Conservation (phyloP, 2,888 invertebrate genomes). For the Synergus gifuensis region DNA sequence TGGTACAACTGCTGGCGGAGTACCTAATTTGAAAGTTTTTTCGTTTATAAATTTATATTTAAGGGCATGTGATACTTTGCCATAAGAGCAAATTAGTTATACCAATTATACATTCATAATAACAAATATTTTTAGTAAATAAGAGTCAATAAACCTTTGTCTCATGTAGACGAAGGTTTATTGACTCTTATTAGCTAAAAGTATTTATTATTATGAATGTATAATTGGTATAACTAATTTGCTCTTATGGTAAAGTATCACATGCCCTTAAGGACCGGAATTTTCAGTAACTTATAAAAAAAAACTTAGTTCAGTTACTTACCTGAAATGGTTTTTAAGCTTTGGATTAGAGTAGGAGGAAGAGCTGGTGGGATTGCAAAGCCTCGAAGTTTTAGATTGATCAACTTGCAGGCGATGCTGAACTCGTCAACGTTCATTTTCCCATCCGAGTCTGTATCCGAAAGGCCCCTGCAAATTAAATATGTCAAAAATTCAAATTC, state of each 20-base stretch:
- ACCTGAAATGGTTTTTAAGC: constrained; percentile 80
- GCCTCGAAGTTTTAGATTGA: constrained; percentile 94
- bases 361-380: constrained; percentile 93
- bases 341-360: constrained; percentile 87
- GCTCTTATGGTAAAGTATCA: no score
- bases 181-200: no score
- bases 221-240: no score
- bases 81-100: no score
- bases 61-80: no score
- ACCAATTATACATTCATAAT: no score
- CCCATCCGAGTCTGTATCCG: constrained; percentile 98
- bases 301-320: constrained; percentile 53
- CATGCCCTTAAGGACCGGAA: neutral
- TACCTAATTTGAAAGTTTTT: neutral
- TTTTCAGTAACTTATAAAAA: constrained; percentile 18
- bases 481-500: neutral
- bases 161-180: no score
- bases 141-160: no score
- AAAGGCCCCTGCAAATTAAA: constrained; percentile 84
- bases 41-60: neutral
- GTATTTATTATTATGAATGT: no score
- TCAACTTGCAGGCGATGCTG: constrained; percentile 98
- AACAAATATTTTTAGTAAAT: no score
- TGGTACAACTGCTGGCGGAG: constrained; percentile 55
- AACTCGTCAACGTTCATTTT: constrained; percentile 98